These are phyloP conservation scores for Ips typographus DNA, from an alignment of 1,140 invertebrate species.

Conservation along the genomic window DNA sequence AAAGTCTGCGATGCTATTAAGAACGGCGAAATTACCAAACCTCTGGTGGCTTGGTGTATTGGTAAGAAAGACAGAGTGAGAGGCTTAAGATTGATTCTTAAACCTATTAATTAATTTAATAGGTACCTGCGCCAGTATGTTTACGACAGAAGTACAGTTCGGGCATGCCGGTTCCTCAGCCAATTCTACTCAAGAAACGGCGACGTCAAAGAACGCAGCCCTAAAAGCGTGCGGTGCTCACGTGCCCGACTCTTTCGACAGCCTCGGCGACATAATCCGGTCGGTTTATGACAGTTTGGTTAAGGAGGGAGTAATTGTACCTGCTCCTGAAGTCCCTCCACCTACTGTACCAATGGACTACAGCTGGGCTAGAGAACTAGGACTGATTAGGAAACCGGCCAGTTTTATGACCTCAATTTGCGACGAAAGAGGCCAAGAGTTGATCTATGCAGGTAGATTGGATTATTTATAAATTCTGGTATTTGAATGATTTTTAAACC, in stretches of 20 bases:
- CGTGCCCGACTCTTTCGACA: conserved; percentile 94
- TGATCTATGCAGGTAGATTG: conserved; percentile 81
- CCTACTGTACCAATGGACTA: conserved; percentile 99
- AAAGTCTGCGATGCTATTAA: conserved; percentile 90
- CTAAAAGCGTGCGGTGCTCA: conserved; percentile 80
- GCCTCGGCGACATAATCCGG: conserved; percentile 63
- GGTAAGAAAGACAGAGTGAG: conserved; percentile 62
- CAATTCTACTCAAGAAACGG: conserved; percentile 93
- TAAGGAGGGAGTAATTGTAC: conserved; percentile 78
- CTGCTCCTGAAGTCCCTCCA: conserved; percentile 88
- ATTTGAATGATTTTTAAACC: not conserved
- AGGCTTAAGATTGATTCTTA: conserved; percentile 3
- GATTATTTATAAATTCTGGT: no score
- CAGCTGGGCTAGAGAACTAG: conserved; percentile 97
- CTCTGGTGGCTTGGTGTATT: conserved; percentile 97
- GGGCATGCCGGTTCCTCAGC: conserved; percentile 98
- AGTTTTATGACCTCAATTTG: conserved; percentile 99
- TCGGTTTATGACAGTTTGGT: conserved; percentile 82
- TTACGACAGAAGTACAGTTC: conserved; percentile 98
- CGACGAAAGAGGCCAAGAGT: conserved; percentile 97
- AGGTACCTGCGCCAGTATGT: conserved; percentile 69
- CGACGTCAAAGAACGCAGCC: conserved; percentile 87
- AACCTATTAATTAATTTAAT: not conserved
- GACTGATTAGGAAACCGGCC: conserved; percentile 96
- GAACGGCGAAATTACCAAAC: conserved; percentile 84